Percentiles rank a stretch among this genome's conserved stretches.
These are phyloP conservation scores for Phaedon cochleariae DNA, from an alignment of 2,888 invertebrate species.

Conservation along the genomic window DNA sequence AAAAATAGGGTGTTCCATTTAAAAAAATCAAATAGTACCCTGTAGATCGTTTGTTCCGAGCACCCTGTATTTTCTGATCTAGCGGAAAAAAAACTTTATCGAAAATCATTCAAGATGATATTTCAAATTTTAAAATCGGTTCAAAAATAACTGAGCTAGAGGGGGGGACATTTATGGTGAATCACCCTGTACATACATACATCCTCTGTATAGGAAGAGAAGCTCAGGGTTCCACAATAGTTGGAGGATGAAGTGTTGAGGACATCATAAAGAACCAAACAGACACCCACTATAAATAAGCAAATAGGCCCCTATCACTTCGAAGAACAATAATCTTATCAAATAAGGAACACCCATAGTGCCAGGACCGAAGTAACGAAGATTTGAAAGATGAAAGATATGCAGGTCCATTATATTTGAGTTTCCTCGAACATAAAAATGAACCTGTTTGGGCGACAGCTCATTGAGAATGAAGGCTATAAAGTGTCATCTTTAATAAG, in stretches of 20 bases:
- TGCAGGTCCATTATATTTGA: conserved; percentile 51
- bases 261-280: not conserved
- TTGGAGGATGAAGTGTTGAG: not conserved
- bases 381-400: conserved; percentile 51
- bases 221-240: too few relatives aligned
- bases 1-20: too few relatives aligned
- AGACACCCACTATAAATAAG: not conserved
- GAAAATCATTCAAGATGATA: too few relatives aligned
- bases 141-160: too few relatives aligned
- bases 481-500: not conserved
- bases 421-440: conserved; percentile 25
- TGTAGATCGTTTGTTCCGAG: too few relatives aligned
- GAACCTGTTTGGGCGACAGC: conserved; percentile 7
- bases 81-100: too few relatives aligned
- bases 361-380: conserved; percentile 43
- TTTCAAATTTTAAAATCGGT: too few relatives aligned
- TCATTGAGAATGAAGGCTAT: not conserved
- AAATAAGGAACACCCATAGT: conserved; percentile 32
- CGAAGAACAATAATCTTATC: not conserved
- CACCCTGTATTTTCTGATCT: too few relatives aligned
- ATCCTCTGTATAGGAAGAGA: too few relatives aligned
- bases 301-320: not conserved
- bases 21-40: too few relatives aligned
- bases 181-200: too few relatives aligned
- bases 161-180: too few relatives aligned